Evolutionary conservation across 2,888 invertebrate genomes (phyloP), one percentile per base, ranked within the genome.

Genomic region (Drosophila pseudotalamancana): DNA sequence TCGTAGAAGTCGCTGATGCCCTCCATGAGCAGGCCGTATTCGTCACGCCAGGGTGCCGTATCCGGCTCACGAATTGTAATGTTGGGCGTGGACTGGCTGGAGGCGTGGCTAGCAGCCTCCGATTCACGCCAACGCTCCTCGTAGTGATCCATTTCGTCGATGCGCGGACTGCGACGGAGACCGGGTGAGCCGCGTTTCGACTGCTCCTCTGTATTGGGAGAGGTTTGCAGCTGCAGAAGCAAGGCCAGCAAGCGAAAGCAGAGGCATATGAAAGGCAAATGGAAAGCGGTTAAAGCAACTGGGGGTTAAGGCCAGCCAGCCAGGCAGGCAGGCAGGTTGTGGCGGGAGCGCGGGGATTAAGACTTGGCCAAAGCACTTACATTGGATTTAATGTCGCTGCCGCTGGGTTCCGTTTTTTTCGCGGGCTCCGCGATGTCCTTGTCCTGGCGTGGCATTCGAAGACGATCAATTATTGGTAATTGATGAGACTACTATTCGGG

Each of bases 1-100:
- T 91, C 91, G 19, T 91, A 91, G 34, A 91, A 91, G 46, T 91
- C 91, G 65, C 91, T 91, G 2, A 91, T 59, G 0, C 91, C 91
- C 67, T 91, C 89, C 84, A 90, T 78, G 0, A 91, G 46, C 3
- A 89, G 60, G 1, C 88, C 90, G 14, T 89, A 66, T 25, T 86
- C 63, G 76, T 90, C 90, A 0, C 89, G 80, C 89, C 90, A 90
- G 0, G 89, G 68, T 4, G 74, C 89, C n/a, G 80, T 86, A 27
- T 90, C 90, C 11, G 87, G 75, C 12, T 88, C 62, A 3, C 83
- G 78, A 6, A 90, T 51, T 14, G 39, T 48, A n/a, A 69, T 83
- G 11, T 40, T 56, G 3, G 72, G 75, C 6, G 62, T 34, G 14
- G 37, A 0, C 48, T 25, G 45, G 14, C 42, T 62, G 3, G 51